These are phyloP conservation scores for Protomyctophum bolini DNA, from an alignment of 2,113 vertebrate species.

Conservation along the genomic window DNA sequence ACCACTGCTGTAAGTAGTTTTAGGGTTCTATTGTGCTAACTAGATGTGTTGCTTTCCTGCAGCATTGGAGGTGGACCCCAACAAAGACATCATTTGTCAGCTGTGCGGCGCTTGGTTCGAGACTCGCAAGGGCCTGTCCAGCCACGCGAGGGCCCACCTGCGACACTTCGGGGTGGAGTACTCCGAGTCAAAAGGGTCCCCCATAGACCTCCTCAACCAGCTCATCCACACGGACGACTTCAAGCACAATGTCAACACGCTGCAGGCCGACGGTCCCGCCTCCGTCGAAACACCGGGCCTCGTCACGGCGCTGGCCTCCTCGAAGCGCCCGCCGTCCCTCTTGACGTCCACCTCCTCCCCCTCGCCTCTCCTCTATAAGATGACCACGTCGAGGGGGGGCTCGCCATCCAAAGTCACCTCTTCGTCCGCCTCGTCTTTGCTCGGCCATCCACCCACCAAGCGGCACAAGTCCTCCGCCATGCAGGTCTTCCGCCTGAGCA, in stretches of 20 bases:
- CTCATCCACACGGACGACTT: conserved; percentile 89
- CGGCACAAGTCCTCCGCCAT: conserved; percentile 82
- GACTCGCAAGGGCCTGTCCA: conserved; percentile 92
- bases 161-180: conserved; percentile 92
- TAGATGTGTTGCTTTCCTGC: conserved; percentile 29
- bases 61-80: conserved; percentile 88
- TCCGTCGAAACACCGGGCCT: conserved; percentile 43
- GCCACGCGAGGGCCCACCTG: conserved; percentile 91
- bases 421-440: conserved; percentile 70
- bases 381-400: conserved; percentile 56
- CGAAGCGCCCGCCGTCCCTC: conserved; percentile 58
- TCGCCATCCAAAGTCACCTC: conserved; percentile 79
- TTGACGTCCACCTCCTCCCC: conserved; percentile 64
- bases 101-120: conserved; percentile 95
- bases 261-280: conserved; percentile 58
- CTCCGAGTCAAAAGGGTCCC: conserved; percentile 91
- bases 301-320: conserved; percentile 61
- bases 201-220: conserved; percentile 89
- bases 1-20: too few relatives aligned
- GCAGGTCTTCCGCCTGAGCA: conserved; percentile 79
- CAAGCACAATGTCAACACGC: conserved; percentile 78
- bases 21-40: too few relatives aligned
- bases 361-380: conserved; percentile 74
- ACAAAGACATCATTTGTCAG: conserved; percentile 90
- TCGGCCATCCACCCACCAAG: conserved; percentile 76